Percentiles rank a stretch among this genome's conserved stretches.
These are phyloP conservation scores for Phocoena phocoena DNA, from an alignment of 2,113 vertebrate genomes.

Conservation along the genomic window DNA sequence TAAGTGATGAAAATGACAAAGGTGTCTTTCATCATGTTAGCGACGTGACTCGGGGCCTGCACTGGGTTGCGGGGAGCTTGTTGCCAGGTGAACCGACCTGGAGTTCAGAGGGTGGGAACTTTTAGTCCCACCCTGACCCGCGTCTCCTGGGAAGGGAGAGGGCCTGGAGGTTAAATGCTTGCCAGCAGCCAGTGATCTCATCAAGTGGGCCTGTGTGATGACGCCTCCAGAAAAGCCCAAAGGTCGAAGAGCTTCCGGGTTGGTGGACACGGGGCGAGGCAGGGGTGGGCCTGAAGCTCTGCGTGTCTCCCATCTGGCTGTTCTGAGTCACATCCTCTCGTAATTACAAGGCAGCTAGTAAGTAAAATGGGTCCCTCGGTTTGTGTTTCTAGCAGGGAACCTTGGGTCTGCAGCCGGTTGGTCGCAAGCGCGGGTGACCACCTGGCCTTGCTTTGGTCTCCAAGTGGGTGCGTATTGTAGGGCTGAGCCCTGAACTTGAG, in stretches of 20 bases:
- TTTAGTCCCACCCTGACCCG: background rate
- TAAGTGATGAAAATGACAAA: background rate
- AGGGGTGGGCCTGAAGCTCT: background rate
- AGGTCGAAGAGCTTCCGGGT: background rate
- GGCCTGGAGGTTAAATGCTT: background rate
- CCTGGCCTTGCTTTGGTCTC: background rate
- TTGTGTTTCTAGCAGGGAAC: background rate
- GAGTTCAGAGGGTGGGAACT: background rate
- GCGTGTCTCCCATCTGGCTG: background rate
- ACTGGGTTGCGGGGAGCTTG: background rate
- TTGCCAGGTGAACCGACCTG: background rate
- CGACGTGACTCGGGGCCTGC: background rate
- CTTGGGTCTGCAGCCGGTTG: background rate
- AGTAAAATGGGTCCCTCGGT: background rate
- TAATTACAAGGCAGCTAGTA: background rate
- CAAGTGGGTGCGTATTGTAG: background rate
- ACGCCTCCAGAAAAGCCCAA: background rate
- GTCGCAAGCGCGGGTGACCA: background rate
- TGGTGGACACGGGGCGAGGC: background rate
- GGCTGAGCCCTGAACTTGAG: background rate
- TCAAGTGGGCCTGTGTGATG: background rate
- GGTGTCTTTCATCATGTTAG: background rate
- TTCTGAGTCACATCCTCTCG: background rate
- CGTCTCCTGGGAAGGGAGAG: rapidly evolving
- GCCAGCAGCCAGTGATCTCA: background rate